phyloP scores from a whole-genome alignment of 2,888 invertebrate species.

The Stenurella melanura region DNA sequence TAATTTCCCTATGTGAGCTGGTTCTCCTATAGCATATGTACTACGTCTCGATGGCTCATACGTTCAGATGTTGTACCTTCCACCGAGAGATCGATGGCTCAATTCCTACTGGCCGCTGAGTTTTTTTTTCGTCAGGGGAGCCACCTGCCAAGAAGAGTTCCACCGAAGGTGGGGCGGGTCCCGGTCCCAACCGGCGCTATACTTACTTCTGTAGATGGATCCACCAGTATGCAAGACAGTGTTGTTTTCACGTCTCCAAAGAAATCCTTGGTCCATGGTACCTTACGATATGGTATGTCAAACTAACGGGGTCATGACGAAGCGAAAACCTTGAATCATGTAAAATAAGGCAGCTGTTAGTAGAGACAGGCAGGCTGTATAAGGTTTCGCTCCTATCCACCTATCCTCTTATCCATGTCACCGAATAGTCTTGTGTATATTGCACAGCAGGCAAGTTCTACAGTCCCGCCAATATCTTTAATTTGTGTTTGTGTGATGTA shows the following conservation, averaged over 20 bases:
- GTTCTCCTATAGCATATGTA: no score
- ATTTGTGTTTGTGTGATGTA: constrained; percentile 95
- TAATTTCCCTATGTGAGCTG: no score
- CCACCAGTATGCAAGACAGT: constrained; percentile 94
- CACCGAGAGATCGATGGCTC: no score
- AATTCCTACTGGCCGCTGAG: no score
- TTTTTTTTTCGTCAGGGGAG: no score
- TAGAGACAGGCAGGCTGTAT: constrained; percentile 87
- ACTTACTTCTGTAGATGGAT: constrained; percentile 89
- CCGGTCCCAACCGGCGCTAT: no score
- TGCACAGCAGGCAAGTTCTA: constrained; percentile 93
- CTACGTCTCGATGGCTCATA: no score
- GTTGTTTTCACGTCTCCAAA: constrained; percentile 94
- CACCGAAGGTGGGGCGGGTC: no score
- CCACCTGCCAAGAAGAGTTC: no score
- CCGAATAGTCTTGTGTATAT: constrained; percentile 92
- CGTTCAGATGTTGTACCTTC: no score
- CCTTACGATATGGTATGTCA: constrained; percentile 90
- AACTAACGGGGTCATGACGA: constrained; percentile 84
- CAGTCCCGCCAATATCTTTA: constrained; percentile 91
- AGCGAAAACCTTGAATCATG: constrained; percentile 90
- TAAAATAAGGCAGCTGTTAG: constrained; percentile 88
- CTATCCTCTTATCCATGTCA: constrained; percentile 88
- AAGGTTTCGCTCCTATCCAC: constrained; percentile 78
- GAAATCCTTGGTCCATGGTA: constrained; percentile 90